These are phyloP conservation scores for Phylloscopus trochilus DNA, from an alignment of 2,113 vertebrate species.

Conservation along the genomic window DNA sequence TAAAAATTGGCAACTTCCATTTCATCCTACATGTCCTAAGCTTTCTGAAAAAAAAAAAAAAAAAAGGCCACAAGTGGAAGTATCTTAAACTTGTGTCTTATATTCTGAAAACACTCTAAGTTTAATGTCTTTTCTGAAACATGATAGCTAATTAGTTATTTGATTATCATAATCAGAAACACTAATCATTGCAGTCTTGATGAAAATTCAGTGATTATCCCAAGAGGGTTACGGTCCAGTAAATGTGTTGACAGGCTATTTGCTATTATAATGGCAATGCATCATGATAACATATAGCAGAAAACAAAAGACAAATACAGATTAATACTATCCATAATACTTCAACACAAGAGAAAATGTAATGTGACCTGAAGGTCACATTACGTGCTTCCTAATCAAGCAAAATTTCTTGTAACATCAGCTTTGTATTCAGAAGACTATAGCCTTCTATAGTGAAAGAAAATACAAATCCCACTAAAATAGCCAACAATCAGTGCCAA, in stretches of 20 bases:
- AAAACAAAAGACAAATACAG: conserved; percentile 41
- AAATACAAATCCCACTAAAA: background rate
- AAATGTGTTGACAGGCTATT: conserved; percentile 72
- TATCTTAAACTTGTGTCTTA: background rate
- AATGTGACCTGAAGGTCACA: background rate
- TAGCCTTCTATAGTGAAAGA: background rate
- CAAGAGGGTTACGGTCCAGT: conserved; percentile 67
- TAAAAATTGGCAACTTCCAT: background rate
- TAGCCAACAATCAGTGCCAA: background rate
- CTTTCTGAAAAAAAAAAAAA: background rate
- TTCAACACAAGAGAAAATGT: background rate
- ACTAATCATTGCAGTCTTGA: conserved; percentile 74
- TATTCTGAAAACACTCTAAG: conserved; percentile 40
- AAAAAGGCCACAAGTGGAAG: background rate
- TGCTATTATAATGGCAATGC: conserved; percentile 62
- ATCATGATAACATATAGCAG: conserved; percentile 46
- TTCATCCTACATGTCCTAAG: background rate
- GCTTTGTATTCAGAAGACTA: background rate
- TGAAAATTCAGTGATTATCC: conserved; percentile 75
- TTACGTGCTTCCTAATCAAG: background rate
- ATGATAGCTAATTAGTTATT: conserved; percentile 75
- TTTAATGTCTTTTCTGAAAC: conserved; percentile 63
- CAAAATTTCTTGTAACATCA: background rate
- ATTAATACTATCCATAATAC: conserved; percentile 21
- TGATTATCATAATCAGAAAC: conserved; percentile 78